phyloP scores from a whole-genome alignment of 1,140 invertebrate species.

The Drosophila insularis region DNA sequence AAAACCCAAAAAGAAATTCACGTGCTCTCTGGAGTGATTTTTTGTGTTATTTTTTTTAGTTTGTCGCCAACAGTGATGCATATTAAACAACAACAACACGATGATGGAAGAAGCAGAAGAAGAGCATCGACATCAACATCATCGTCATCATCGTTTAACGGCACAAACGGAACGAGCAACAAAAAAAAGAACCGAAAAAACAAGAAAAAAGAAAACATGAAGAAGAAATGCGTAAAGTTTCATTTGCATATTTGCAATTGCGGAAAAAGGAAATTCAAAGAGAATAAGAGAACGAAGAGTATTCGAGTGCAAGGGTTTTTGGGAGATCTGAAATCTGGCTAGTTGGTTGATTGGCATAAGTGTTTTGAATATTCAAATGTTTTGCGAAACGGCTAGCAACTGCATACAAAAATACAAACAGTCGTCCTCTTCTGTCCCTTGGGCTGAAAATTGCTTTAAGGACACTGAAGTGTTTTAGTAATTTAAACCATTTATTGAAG shows the following conservation, averaged over 20 bases:
- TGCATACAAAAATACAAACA: background rate
- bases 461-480: too few relatives aligned
- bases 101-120: slow-evolving; percentile 25
- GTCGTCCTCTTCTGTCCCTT: too few relatives aligned
- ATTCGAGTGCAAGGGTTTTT: slow-evolving; percentile 8
- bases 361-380: background rate
- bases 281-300: background rate
- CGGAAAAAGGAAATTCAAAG: slow-evolving; percentile 37
- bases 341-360: slow-evolving; percentile 9
- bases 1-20: slow-evolving; percentile 71
- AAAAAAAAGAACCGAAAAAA: background rate
- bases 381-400: background rate
- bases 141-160: slow-evolving; percentile 60
- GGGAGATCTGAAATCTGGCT: slow-evolving; percentile 1
- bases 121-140: slow-evolving; percentile 26
- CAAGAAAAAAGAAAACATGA: background rate
- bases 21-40: slow-evolving; percentile 61
- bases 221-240: slow-evolving; percentile 60
- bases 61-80: slow-evolving; percentile 53
- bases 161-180: slow-evolving; percentile 28
- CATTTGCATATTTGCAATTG: slow-evolving; percentile 65
- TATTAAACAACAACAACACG: slow-evolving; percentile 44
- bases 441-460: too few relatives aligned
- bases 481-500: too few relatives aligned
- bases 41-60: slow-evolving; percentile 17